phyloP scores from a whole-genome alignment of 2,113 vertebrate genomes.

The Ammodytes dubius region DNA sequence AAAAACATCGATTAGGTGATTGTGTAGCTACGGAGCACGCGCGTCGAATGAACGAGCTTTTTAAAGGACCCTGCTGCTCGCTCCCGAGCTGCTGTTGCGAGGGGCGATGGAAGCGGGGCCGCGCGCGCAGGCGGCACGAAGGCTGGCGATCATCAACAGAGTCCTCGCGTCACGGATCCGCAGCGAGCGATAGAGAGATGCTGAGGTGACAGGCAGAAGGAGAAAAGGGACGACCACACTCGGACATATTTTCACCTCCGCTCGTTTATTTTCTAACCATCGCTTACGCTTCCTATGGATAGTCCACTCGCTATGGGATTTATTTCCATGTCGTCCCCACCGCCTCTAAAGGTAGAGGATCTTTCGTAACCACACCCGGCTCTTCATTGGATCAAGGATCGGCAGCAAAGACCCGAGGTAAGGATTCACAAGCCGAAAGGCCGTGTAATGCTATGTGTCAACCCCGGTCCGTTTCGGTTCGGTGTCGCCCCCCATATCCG shows the following conservation, averaged over 20 bases:
- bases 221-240: constrained; percentile 63
- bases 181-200: constrained; percentile 83
- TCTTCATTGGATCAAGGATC: constrained; percentile 68
- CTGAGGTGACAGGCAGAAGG: constrained; percentile 82
- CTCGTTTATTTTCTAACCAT: not conserved
- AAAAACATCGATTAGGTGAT: not conserved
- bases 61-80: constrained; percentile 59
- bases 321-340: constrained; percentile 51
- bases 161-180: constrained; percentile 84
- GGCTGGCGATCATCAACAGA: constrained; percentile 65
- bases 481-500: not conserved
- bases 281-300: constrained; percentile 17
- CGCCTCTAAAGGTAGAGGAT: constrained; percentile 64
- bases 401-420: constrained; percentile 77
- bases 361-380: constrained; percentile 83
- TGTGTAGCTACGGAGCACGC: not conserved
- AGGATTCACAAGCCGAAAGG: constrained; percentile 45
- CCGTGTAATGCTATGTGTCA: constrained; percentile 9
- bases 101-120: constrained; percentile 77
- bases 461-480: too few species aligned
- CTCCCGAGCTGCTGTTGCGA: constrained; percentile 83
- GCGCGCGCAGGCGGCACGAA: constrained; percentile 74
- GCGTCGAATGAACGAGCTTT: constrained; percentile 48
- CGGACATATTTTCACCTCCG: constrained; percentile 21
- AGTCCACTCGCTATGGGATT: constrained; percentile 56